phyloP scores from a whole-genome alignment of 2,113 vertebrate species.

The Spea bombifrons region DNA sequence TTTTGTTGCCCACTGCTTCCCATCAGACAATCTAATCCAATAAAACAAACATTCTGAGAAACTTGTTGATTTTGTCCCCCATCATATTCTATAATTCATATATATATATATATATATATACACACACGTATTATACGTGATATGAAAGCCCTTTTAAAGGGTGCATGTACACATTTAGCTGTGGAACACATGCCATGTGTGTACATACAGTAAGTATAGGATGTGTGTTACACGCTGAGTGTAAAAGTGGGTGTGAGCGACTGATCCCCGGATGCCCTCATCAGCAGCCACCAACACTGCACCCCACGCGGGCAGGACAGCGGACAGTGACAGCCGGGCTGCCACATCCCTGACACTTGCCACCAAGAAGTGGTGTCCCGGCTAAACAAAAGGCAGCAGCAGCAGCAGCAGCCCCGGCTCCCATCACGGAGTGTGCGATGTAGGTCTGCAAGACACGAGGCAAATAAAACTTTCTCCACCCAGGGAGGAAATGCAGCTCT shows the following conservation, averaged over 20 bases:
- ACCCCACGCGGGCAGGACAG: conserved; percentile 15
- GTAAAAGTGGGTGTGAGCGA: conserved; percentile 8
- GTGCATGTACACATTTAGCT: not conserved
- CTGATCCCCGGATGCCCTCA: not conserved
- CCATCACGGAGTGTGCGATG: not conserved
- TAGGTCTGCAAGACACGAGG: not conserved
- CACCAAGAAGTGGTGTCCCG: not conserved
- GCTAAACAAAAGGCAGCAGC: not conserved
- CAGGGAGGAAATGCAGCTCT: not conserved
- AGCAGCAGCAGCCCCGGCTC: not conserved
- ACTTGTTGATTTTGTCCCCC: not conserved
- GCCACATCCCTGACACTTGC: not conserved
- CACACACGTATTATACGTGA: not conserved
- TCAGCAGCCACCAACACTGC: not conserved
- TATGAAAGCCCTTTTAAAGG: not conserved
- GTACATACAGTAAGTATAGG: not conserved
- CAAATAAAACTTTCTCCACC: conserved; percentile 22
- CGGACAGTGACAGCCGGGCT: conserved; percentile 3
- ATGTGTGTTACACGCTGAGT: too few relatives aligned
- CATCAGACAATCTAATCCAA: not conserved
- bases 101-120: not conserved
- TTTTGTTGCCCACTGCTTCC: not conserved
- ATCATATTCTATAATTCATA: not conserved
- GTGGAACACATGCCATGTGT: not conserved
- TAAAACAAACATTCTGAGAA: not conserved